Base-by-base conservation (phyloP, 2,797 vertebrate genomes). In the Mastacembelus armatus region DNA sequence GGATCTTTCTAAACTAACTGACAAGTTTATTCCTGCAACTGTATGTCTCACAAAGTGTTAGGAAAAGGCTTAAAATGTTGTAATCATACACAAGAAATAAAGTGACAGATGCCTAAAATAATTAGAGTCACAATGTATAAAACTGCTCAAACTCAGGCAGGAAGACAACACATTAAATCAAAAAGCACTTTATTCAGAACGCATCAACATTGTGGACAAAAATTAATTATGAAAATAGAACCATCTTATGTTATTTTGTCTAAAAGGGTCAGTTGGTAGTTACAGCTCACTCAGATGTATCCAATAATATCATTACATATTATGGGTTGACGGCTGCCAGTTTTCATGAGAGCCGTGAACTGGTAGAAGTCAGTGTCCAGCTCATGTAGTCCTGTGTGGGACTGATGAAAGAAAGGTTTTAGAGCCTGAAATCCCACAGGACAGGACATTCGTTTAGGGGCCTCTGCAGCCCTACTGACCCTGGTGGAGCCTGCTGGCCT, bases 241-340 rank as follows among this genome's bases (percentile, higher is more conserved):
- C 2, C 40, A 63, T 63, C 50, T 72, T 51, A 42, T 58, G 61
- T 33, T 40, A 55, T 33, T 49, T 7, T 38, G 29, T 52, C 4
- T 64, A 16, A 16, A 33, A 26, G 15, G 6, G 3, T 51, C 26
- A 50, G 75, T 83, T 49, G 1, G 43, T 33, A 18, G 19, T 15
- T 30, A 32, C 36, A 43, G 40, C 45, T 51, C 22, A 7, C 24
- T 96, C 93, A 98, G 84, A 98, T 96, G 87, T 98, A 98, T 84
- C 96, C 95, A 54, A 97, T 96, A 63, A 96, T 93, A 63, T 99
- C 96, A 10, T 95, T 97, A 90, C 96, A 99, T 91, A 99, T 97
- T 89, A 99, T 96, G 70, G 98, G 98, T 55, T 96, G 96, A 56
- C 97, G 94, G 74, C 98, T 99, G 74, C 97, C 96, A n/a, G 96